Evolutionary conservation across 1,140 invertebrate species (phyloP).

Genomic region (Neomicropteryx cornuta): DNA sequence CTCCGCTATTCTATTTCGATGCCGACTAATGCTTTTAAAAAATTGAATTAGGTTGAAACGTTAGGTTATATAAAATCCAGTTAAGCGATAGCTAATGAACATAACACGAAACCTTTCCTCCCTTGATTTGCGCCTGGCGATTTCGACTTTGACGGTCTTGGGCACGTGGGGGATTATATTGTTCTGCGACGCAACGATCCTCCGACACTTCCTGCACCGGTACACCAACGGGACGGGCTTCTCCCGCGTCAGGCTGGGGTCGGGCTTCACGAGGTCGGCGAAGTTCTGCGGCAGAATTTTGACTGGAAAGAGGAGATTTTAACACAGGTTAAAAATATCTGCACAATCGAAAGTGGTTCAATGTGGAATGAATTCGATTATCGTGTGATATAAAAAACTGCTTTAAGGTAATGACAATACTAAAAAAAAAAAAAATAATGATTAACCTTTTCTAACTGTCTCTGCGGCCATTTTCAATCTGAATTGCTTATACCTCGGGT

Average conservation of each 20-base stretch:
- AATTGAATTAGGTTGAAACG: too few relatives aligned
- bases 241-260: slow-evolving; percentile 63
- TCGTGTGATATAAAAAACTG: background rate
- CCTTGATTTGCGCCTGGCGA: too few relatives aligned
- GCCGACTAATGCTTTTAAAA: too few relatives aligned
- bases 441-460: slow-evolving; percentile 58
- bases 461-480: slow-evolving; percentile 67
- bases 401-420: slow-evolving; percentile 2
- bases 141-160: slow-evolving; percentile 24
- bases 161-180: slow-evolving; percentile 63
- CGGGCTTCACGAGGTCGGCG: slow-evolving; percentile 62
- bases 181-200: slow-evolving; percentile 64
- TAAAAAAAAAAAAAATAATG: slow-evolving; percentile 2
- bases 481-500: slow-evolving; percentile 66
- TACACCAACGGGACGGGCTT: slow-evolving; percentile 72
- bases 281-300: slow-evolving; percentile 72
- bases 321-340: too few relatives aligned
- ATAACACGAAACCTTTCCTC: too few relatives aligned
- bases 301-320: slow-evolving; percentile 39
- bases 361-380: background rate
- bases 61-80: too few relatives aligned
- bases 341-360: background rate
- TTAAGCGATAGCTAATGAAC: too few relatives aligned
- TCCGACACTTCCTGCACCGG: slow-evolving; percentile 65
- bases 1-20: too few relatives aligned